Evolutionary conservation across 2,888 invertebrate species (phyloP), one percentile per base, ranked within the genome.

Genomic region (Leptinotarsa peninsularis): DNA sequence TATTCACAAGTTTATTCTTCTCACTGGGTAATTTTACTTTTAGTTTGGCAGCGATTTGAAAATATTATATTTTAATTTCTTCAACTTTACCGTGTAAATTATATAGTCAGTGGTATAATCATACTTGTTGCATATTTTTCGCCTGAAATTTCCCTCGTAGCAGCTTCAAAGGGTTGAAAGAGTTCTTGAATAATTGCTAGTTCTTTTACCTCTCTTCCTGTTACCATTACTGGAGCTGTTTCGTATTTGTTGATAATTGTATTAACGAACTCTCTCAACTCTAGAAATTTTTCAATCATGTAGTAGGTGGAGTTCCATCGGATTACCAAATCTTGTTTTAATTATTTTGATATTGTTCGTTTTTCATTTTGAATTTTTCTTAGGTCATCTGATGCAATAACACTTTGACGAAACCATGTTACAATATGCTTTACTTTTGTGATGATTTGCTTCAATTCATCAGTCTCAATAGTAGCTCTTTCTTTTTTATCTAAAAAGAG

Each of bases 121-220:
- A 27, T 69, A 71, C 81, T 81, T n/a, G 67, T 79, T 80, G 82
- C 70, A 74, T 86, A 85, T 76, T 84, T 84, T 79, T 85, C 83
- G 4, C 84, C 84, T 54, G 81, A 85, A 54, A 85, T 77, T 84
- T 86, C 83, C 63, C 83, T 85, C 15, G 86, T 85, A 14, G 84
- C 84, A 67, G 80, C 84, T 82, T 87, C 85, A 1, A 85, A 66
- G 23, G 83, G 85, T 5, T 76, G 78, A 70, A 86, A 63, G 66
- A 86, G 49, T 72, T 79, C 50, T 52, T 83, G 70, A 74, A 85
- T 66, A 73, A 81, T 82, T 75, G 81, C 71, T 63, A 82, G 15
- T 70, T 81, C 79, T 18, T 79, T 71, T 67, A 85, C 72, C 63
- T 85, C 82, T 71, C 70, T 70, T 72, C 77, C 84, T 81, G 76